Evolutionary conservation across 2,113 vertebrate species (phyloP).

Genomic region (Neotoma lepida): DNA sequence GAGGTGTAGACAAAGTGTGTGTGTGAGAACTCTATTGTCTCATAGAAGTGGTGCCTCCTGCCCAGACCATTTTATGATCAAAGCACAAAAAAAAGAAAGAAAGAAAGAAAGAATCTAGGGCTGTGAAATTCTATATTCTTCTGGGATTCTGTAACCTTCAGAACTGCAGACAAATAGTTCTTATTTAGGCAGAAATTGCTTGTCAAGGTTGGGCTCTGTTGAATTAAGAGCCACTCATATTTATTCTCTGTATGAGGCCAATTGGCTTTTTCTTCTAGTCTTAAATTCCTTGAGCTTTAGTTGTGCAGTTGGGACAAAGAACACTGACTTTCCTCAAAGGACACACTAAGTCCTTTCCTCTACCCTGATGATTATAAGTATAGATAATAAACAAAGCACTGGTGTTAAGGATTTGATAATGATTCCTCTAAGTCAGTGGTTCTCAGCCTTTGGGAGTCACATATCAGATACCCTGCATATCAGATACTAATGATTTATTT

Average conservation of each 20-base stretch:
- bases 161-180: background rate
- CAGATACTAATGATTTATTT: too few relatives aligned
- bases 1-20: background rate
- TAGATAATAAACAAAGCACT: background rate
- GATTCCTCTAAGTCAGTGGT: background rate
- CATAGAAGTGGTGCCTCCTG: background rate
- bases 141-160: background rate
- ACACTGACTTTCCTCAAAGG: background rate
- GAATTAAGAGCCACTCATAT: background rate
- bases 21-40: background rate
- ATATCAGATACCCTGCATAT: background rate
- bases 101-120: background rate
- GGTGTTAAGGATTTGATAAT: background rate
- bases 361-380: background rate
- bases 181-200: background rate
- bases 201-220: background rate
- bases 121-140: constrained; percentile 12
- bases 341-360: background rate
- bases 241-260: background rate
- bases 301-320: background rate
- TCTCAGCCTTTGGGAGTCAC: background rate
- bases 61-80: background rate
- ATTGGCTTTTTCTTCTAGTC: background rate
- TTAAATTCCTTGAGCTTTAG: background rate
- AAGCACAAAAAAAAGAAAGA: background rate